phyloP scores from a whole-genome alignment of 2,888 invertebrate genomes.

The Drosophila nigricruria region DNA sequence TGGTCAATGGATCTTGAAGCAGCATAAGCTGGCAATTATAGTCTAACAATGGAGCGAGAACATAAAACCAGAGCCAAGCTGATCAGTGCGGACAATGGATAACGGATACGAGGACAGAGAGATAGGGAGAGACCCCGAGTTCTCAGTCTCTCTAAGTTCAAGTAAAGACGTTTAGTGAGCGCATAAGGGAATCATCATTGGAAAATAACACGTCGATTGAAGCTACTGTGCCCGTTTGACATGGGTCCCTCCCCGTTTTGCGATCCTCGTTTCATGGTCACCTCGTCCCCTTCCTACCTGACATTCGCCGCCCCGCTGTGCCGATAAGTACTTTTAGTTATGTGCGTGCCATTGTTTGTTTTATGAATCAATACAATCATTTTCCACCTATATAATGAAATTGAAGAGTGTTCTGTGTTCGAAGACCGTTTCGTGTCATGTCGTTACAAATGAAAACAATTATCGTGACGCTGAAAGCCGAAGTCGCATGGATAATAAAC shows the following conservation, averaged over 20 bases:
- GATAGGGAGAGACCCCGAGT: background rate
- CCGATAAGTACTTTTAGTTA: conserved; percentile 72
- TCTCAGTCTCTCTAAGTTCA: conserved; percentile 25
- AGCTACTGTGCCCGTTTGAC: conserved; percentile 17
- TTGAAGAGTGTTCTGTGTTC: conserved; percentile 50
- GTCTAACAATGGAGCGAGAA: conserved; percentile 38
- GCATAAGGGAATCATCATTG: conserved; percentile 2
- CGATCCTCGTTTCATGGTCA: conserved; percentile 1
- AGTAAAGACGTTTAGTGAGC: conserved; percentile 35
- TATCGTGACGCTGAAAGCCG: conserved; percentile 62
- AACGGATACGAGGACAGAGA: background rate
- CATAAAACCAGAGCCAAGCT: conserved; percentile 25
- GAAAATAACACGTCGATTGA: conserved; percentile 16
- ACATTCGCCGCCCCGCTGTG: conserved; percentile 53
- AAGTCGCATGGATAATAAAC: conserved; percentile 69
- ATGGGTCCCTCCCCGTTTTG: conserved; percentile 1
- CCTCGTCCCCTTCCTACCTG: conserved; percentile 13
- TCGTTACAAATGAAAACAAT: conserved; percentile 76
- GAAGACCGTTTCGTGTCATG: conserved; percentile 57
- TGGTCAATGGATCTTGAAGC: conserved; percentile 14
- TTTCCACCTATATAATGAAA: conserved; percentile 69
- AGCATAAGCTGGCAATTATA: conserved; percentile 64
- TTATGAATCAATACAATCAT: conserved; percentile 69
- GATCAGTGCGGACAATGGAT: conserved; percentile 41
- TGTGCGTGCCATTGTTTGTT: conserved; percentile 58